Conservation (phyloP, 2,797 vertebrate species). For the Scleropages formosus region DNA sequence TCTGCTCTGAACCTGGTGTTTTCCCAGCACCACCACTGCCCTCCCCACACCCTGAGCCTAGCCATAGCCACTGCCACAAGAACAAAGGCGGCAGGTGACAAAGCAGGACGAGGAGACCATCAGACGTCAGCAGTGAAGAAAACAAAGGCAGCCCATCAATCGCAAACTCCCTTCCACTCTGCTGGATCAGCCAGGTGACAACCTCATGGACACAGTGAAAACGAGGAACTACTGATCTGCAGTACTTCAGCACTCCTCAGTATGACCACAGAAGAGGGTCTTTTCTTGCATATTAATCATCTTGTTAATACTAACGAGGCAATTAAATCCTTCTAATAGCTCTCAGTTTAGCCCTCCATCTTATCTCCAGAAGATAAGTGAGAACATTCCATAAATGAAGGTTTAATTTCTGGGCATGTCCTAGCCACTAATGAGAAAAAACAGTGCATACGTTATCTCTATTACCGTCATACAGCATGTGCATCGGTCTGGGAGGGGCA, state of each 20-base stretch:
- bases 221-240: background rate
- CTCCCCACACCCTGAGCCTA: no score
- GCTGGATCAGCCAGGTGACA: no score
- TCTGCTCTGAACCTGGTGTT: no score
- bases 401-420: conserved; percentile 7
- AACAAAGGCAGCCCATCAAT: background rate
- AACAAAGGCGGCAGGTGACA: no score
- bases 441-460: background rate
- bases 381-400: conserved; percentile 15
- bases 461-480: background rate
- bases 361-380: background rate
- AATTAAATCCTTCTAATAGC: conserved; percentile 21
- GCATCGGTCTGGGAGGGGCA: no score
- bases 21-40: no score
- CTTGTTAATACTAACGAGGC: conserved; percentile 24
- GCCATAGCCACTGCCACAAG: no score
- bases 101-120: no score
- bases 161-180: background rate
- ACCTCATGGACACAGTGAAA: no score
- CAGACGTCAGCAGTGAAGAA: no score
- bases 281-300: conserved; percentile 18
- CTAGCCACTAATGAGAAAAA: background rate
- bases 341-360: conserved; percentile 4
- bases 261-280: background rate
- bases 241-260: background rate